phyloP scores from a whole-genome alignment of 2,113 vertebrate species.

The Aptenodytes patagonicus region DNA sequence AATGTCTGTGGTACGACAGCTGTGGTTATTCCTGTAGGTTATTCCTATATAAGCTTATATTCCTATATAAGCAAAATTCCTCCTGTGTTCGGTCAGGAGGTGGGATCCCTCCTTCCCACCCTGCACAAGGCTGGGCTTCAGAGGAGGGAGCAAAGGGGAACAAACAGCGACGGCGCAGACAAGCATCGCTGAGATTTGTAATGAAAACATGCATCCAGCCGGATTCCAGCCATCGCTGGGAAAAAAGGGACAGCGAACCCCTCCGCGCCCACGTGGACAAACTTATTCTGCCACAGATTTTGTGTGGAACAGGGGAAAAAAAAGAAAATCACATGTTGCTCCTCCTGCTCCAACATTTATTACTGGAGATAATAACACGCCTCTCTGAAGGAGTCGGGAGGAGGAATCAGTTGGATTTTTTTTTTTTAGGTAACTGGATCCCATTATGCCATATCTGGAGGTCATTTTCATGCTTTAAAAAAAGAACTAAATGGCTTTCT shows the following conservation, averaged over 20 bases:
- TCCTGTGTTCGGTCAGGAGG: neutral
- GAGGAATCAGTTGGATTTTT: neutral
- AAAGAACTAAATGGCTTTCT: neutral
- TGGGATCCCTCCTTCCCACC: neutral
- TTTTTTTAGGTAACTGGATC: neutral
- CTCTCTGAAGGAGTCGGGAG: neutral
- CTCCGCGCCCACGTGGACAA: accelerated
- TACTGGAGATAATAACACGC: neutral
- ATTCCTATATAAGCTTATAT: neutral
- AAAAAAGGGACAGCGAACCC: neutral
- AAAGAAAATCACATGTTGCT: neutral
- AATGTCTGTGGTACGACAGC: neutral
- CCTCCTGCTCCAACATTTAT: neutral
- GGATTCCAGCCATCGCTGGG: neutral
- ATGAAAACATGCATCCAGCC: neutral
- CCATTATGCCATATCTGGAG: neutral
- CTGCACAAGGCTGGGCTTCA: neutral
- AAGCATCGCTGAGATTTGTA: too few relatives aligned
- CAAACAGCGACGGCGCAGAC: neutral
- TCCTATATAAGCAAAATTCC: neutral
- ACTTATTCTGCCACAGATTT: neutral
- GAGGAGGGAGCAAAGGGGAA: neutral
- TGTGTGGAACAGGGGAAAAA: neutral
- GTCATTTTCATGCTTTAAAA: neutral
- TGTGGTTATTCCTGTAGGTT: neutral